These are phyloP conservation scores for Ptiloglossa arizonensis DNA, from an alignment of 1,140 invertebrate species.

Conservation along the genomic window DNA sequence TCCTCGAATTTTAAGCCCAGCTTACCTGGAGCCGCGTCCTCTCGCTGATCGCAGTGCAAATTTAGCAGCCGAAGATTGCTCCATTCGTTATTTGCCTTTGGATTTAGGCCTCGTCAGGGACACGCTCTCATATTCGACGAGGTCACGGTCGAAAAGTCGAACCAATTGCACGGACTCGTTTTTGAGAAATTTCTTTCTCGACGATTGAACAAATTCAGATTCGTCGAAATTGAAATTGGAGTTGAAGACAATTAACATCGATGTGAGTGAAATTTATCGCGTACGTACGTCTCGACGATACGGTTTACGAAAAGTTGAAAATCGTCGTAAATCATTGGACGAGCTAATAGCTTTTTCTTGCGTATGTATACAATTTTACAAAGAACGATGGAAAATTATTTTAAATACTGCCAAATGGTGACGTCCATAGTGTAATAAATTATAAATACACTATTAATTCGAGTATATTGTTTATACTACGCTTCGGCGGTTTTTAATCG, in stretches of 20 bases:
- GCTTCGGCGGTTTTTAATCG: no score
- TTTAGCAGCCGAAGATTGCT: constrained; percentile 26
- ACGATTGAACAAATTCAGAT: neutral
- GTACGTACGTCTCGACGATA: no score
- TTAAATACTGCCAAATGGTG: no score
- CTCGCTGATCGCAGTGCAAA: constrained; percentile 29
- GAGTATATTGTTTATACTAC: no score
- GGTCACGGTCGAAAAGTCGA: constrained; percentile 6
- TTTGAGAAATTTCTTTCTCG: neutral
- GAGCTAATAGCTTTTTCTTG: no score
- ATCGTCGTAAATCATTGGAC: no score
- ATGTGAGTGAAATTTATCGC: neutral
- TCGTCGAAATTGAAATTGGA: neutral
- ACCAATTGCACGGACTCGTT: neutral
- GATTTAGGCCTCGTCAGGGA: neutral
- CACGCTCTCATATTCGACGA: neutral
- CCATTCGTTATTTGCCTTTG: constrained; percentile 33
- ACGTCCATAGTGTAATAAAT: no score
- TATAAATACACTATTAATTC: no score
- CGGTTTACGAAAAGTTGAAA: no score
- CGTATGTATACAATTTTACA: no score
- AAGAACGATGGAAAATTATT: no score
- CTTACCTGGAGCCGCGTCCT: constrained; percentile 7
- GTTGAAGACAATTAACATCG: no score
- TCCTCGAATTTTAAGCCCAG: constrained; percentile 55